Evolutionary conservation across 2,888 invertebrate genomes (phyloP).

Genomic region (Elegia similella): DNA sequence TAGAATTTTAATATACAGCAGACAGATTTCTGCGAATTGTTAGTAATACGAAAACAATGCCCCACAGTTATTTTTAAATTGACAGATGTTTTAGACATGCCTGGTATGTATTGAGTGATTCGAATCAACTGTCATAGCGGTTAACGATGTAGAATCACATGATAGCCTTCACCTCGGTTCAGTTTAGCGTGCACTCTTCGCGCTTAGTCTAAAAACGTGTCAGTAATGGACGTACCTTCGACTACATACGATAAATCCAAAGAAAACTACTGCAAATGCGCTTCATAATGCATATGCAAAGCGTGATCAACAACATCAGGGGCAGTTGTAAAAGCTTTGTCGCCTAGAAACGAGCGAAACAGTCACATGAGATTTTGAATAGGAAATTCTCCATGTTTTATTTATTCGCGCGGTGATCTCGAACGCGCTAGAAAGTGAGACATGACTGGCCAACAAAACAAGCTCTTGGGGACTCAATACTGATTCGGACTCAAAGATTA

Average conservation of each 20-base stretch:
- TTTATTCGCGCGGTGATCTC: slow-evolving; percentile 32
- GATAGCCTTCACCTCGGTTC: slow-evolving; percentile 61
- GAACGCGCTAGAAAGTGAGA: slow-evolving; percentile 33
- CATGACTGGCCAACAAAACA: slow-evolving; percentile 37
- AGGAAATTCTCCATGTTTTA: slow-evolving; percentile 41
- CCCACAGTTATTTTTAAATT: neutral
- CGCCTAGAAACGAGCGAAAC: slow-evolving; percentile 81
- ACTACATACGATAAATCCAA: slow-evolving; percentile 82
- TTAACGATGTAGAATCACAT: slow-evolving; percentile 13
- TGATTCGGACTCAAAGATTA: slow-evolving; percentile 39
- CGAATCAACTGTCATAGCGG: slow-evolving; percentile 13
- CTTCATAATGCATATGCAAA: slow-evolving; percentile 83
- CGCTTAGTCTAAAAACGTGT: slow-evolving; percentile 66
- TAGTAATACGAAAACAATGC: neutral
- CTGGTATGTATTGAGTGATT: slow-evolving; percentile 1
- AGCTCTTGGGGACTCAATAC: slow-evolving; percentile 24
- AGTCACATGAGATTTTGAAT: slow-evolving; percentile 58
- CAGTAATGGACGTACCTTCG: slow-evolving; percentile 81
- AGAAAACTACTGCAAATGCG: slow-evolving; percentile 83
- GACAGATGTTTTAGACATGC: neutral
- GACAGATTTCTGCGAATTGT: neutral
- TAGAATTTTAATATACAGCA: neutral
- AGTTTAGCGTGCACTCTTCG: slow-evolving; percentile 59
- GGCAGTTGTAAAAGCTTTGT: slow-evolving; percentile 81
- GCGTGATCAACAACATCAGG: slow-evolving; percentile 83